These are phyloP conservation scores for Hylyphantes graminicola DNA, from an alignment of 1,140 invertebrate species.

Conservation along the genomic window DNA sequence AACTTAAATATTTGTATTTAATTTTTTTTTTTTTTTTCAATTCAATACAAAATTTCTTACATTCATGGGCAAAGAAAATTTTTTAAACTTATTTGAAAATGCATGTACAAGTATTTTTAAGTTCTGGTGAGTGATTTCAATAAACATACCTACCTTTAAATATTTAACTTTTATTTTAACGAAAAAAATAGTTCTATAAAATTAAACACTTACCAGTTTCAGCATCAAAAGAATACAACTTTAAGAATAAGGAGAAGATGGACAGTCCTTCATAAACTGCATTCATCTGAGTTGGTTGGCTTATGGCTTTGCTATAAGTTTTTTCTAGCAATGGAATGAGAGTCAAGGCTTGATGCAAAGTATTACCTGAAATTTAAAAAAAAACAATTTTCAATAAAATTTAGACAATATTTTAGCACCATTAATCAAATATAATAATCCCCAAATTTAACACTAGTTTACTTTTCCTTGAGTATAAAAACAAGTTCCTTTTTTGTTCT, in stretches of 20 bases:
- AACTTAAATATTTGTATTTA: too few species aligned
- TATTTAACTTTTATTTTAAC: neutral
- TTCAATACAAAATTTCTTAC: too few species aligned
- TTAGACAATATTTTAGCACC: neutral
- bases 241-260: conserved; percentile 79
- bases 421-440: neutral
- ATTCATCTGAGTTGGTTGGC: conserved; percentile 73
- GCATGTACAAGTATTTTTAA: too few species aligned
- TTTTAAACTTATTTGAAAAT: too few species aligned
- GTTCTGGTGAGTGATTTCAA: too few species aligned
- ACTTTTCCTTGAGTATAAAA: too few species aligned
- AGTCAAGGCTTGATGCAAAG: conserved; percentile 69
- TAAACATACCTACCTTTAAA: neutral
- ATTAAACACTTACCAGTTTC: conserved; percentile 65
- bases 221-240: conserved; percentile 72
- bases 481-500: neutral
- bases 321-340: conserved; percentile 75
- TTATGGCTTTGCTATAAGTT: conserved; percentile 77
- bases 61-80: too few species aligned
- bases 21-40: too few species aligned
- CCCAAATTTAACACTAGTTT: too few species aligned
- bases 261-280: conserved; percentile 83
- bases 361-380: conserved; percentile 67
- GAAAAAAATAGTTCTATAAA: neutral
- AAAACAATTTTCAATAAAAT: conserved; percentile 3